These are phyloP conservation scores for Halictus ligatus DNA, from an alignment of 2,888 invertebrate genomes.

Conservation along the genomic window DNA sequence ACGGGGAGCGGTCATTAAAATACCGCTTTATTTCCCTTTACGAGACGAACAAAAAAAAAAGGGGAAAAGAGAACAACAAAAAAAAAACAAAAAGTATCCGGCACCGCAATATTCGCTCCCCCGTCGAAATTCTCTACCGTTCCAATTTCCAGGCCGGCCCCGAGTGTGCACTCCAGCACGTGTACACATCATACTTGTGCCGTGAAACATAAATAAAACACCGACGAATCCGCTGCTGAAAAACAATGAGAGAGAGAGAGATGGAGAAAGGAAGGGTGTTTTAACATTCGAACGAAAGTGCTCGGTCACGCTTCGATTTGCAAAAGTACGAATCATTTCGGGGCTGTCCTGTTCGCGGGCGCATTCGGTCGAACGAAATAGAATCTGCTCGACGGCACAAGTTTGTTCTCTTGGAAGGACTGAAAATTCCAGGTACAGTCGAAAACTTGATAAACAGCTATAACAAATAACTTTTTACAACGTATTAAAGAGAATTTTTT, in stretches of 20 bases:
- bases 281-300: neutral
- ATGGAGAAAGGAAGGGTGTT: neutral
- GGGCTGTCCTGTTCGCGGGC: neutral
- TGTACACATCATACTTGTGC: slow-evolving; percentile 30
- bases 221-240: slow-evolving; percentile 2
- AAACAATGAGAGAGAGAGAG: neutral
- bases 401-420: neutral
- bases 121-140: slow-evolving; percentile 16
- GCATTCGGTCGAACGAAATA: neutral
- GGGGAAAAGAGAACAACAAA: neutral
- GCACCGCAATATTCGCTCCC: slow-evolving; percentile 5
- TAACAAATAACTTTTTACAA: no score
- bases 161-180: slow-evolving; percentile 23
- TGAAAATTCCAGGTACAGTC: neutral
- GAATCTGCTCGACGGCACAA: neutral
- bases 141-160: slow-evolving; percentile 35
- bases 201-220: slow-evolving; percentile 39
- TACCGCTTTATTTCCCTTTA: slow-evolving; percentile 3
- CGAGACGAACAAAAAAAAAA: neutral
- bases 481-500: no score
- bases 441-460: no score
- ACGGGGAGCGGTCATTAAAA: slow-evolving; percentile 5
- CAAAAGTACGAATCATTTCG: neutral
- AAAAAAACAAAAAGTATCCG: neutral
- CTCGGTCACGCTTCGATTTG: neutral